Evolutionary conservation across 2,888 invertebrate species (phyloP).

Genomic region (Anticlea derivata): DNA sequence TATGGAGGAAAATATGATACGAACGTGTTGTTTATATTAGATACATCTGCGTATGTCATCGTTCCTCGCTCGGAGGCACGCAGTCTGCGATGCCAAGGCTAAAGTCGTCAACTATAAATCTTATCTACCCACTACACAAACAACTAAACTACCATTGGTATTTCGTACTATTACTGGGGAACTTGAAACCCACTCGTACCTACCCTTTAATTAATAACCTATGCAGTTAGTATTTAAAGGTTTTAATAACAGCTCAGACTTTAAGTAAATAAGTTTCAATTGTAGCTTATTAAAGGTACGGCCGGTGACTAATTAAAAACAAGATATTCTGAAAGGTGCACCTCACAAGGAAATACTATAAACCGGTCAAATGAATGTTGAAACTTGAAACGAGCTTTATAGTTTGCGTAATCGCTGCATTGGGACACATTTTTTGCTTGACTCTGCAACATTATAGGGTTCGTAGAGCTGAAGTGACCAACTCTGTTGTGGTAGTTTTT

Average conservation of each 20-base stretch:
- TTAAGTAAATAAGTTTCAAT: slow-evolving; percentile 5
- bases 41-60: slow-evolving; percentile 49
- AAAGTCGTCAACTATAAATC: slow-evolving; percentile 28
- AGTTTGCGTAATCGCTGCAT: slow-evolving; percentile 13
- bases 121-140: slow-evolving; percentile 30
- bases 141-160: slow-evolving; percentile 4
- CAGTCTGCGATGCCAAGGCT: slow-evolving; percentile 63
- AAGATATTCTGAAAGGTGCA: slow-evolving; percentile 16
- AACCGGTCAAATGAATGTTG: slow-evolving; percentile 23
- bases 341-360: slow-evolving; percentile 22
- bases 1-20: slow-evolving; percentile 25
- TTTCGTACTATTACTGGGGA: background rate
- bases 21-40: slow-evolving; percentile 46
- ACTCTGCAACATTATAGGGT: background rate
- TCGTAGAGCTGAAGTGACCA: too few relatives aligned
- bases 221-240: background rate
- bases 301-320: slow-evolving; percentile 16
- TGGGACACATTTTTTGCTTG: slow-evolving; percentile 9
- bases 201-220: background rate
- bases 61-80: slow-evolving; percentile 52
- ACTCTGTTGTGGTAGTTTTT: too few relatives aligned
- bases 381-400: slow-evolving; percentile 14
- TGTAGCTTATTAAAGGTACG: background rate
- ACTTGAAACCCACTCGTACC: slow-evolving; percentile 4
- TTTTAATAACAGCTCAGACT: background rate